Base-by-base conservation (phyloP, 2,113 vertebrate genomes). In the Myodes glareolus region DNA sequence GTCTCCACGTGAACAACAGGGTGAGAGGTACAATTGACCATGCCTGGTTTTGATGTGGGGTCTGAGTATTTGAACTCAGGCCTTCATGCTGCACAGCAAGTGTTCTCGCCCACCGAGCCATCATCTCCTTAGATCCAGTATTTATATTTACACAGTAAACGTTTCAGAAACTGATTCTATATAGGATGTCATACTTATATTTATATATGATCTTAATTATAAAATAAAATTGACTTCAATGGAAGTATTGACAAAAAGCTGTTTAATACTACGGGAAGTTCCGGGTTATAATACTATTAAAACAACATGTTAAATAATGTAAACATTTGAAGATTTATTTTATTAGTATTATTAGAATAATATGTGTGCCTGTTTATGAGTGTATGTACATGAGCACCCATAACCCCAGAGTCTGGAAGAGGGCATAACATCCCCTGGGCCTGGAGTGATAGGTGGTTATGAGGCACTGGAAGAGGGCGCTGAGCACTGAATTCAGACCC, bases 141-240 rank as follows among this genome's bases (percentile, higher is more conserved):
- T 85, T 85, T 45, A 65, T 39, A 80, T 80, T 82, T 55, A 90
- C 68, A 72, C 14, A 47, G 12, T 78, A 68, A 93, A 63, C 55
- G 52, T 68, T 86, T 85, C 72, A 96, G 31, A 95, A 76, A 93
- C 8, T 27, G 13, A 61, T 90, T 65, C 17, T 70, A 42, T 45
- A 23, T 27, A 3, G 31, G 78, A 97, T 75, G 47, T 88, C 65
- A 42, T 5, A 52, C 27, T 95, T 85, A 58, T 21, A 58, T 21
- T 58, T 21, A 91, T n/a, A 70, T 75, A 85, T 92, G 14, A 50
- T 91, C 93, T 68, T 5, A 70, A 42, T 89, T 27, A 94, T 29
- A 87, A 10, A 94, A 80, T 31, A 67, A 45, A 17, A 72, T 19
- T 70, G 75, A 84, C 93, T 94, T 77, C 13, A 92, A 77, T 91